These are phyloP conservation scores for Solea senegalensis DNA, from an alignment of 2,113 vertebrate species.

Conservation along the genomic window DNA sequence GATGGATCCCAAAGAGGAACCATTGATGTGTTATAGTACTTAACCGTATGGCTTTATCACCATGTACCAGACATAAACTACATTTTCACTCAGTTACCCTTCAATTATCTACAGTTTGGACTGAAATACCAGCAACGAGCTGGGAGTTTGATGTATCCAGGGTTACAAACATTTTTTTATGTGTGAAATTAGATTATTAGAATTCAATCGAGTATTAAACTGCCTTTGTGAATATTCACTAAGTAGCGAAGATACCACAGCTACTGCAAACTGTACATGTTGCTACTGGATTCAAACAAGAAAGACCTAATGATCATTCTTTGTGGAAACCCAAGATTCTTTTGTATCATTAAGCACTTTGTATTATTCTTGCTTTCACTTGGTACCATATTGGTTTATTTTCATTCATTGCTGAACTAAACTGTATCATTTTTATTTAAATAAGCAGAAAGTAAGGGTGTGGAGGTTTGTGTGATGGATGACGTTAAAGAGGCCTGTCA, in stretches of 20 bases:
- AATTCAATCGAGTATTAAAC: neutral
- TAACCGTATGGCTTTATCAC: slow-evolving; percentile 24
- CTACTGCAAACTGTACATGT: neutral
- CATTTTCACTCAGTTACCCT: slow-evolving; percentile 44
- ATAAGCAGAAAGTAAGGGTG: neutral
- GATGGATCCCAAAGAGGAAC: slow-evolving; percentile 29
- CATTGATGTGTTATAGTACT: slow-evolving; percentile 27
- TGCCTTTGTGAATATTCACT: neutral
- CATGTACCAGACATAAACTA: slow-evolving; percentile 30
- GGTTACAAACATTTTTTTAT: neutral
- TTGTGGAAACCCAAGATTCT: neutral
- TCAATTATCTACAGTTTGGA: slow-evolving; percentile 47
- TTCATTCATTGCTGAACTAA: neutral
- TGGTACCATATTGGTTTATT: no score
- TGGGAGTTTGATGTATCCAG: slow-evolving; percentile 2
- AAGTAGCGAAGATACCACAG: neutral
- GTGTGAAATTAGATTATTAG: neutral
- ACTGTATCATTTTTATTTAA: neutral
- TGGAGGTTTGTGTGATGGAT: neutral
- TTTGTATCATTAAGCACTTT: neutral
- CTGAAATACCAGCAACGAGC: slow-evolving; percentile 28
- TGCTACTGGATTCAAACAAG: neutral
- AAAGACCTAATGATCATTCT: neutral
- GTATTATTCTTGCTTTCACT: neutral
- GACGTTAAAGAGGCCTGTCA: neutral